Evolutionary conservation across 2,888 invertebrate genomes (phyloP), one percentile per base, ranked within the genome.

Genomic region (Gibbula magus): DNA sequence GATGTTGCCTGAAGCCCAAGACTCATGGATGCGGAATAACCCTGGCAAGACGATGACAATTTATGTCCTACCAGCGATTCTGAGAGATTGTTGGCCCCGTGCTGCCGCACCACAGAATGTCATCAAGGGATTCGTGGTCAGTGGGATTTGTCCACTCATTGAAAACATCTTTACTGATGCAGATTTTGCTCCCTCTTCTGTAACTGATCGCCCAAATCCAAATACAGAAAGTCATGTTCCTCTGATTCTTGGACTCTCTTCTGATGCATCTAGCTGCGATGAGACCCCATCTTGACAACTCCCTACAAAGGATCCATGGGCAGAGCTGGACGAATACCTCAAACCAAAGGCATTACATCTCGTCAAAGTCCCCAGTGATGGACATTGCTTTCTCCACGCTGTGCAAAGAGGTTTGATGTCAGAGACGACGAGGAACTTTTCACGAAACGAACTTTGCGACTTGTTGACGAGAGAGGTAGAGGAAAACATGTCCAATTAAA

Each of bases 1-100:
- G 32, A 18, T 67, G 3, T 45, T 73, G 29, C 13, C 76, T 8
- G 35, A 18, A 3, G 77, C 54, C 16, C 67, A 77, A 39, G 79
- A 81, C 29, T 25, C 10, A 18, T 79, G 82, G 81, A 81, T 82
- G 81, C 61, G 79, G 2, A 75, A 39, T n/a, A 39, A 81, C 61
- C 78, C 77, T 16, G 77, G 56, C 56, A 77, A 77, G 35, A 77
- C 77, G 20, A 77, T 77, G 61, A 77, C 77, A 53, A 77, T 77
- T 56, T 77, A 77, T 77, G 77, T 61, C 20, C n/a, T 77, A 25
- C 77, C 77, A 25, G 20, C 77, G n/a, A n/a, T 56, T n/a, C n/a
- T 77, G n/a, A 20, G 61, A 32, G 35, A 77, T 18, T n/a, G n/a
- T 18, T 77, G 22, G 22, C 77, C 77, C 13, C 5, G 61, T 18